Evolutionary conservation across 2,888 invertebrate genomes (phyloP).

Genomic region (Phorcus lineatus): DNA sequence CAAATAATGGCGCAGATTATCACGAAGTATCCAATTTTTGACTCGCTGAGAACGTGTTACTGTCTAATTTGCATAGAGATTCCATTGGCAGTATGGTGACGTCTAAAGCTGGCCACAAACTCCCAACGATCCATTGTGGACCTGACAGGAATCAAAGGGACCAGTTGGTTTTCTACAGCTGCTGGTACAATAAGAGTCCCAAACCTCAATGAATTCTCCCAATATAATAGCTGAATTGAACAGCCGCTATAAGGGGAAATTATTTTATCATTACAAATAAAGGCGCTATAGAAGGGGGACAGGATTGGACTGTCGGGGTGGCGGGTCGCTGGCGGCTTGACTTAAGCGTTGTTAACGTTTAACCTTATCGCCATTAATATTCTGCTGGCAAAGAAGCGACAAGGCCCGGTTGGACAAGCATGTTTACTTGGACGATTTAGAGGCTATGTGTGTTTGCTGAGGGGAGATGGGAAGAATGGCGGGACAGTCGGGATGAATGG

Average conservation of each 20-base stretch:
- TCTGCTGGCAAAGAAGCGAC: constrained; percentile 16
- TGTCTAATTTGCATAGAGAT: constrained; percentile 25
- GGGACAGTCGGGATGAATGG: not conserved
- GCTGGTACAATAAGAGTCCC: not conserved
- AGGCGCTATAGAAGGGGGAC: constrained; percentile 22
- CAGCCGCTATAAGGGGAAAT: constrained; percentile 25
- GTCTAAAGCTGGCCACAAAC: constrained; percentile 17
- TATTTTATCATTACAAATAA: constrained; percentile 27
- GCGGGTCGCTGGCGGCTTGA: constrained; percentile 14
- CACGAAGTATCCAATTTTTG: constrained; percentile 20
- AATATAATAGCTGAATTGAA: constrained; percentile 24
- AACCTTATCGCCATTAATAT: constrained; percentile 24
- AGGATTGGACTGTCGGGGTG: not conserved
- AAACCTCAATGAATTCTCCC: constrained; percentile 1
- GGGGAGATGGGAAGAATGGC: constrained; percentile 5
- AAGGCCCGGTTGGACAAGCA: constrained; percentile 1
- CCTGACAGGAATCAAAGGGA: not conserved
- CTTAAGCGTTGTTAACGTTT: constrained; percentile 24
- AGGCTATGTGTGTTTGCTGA: constrained; percentile 19
- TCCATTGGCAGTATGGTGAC: constrained; percentile 17
- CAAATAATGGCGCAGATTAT: constrained; percentile 18
- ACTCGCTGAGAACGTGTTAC: not conserved
- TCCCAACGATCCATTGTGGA: not conserved
- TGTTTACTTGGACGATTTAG: constrained; percentile 20
- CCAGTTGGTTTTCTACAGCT: constrained; percentile 21